Evolutionary conservation across 2,888 invertebrate genomes (phyloP).

Genomic region (Atherix ibis): DNA sequence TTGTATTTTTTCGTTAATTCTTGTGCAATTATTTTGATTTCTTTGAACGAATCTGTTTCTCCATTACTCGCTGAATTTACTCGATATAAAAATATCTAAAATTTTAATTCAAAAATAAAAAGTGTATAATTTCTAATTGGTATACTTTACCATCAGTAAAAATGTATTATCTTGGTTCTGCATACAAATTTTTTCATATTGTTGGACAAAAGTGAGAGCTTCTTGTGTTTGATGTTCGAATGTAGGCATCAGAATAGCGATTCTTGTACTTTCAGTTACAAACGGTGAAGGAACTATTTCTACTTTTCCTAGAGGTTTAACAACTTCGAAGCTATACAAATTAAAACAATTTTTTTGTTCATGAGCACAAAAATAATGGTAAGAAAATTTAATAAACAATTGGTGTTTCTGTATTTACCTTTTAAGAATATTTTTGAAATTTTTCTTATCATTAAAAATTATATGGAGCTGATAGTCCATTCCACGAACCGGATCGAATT

Average conservation of each 20-base stretch:
- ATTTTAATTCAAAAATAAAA: not conserved
- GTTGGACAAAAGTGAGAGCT: constrained; percentile 49
- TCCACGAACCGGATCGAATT: constrained; percentile 69
- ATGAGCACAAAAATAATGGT: no score
- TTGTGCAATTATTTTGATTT: constrained; percentile 46
- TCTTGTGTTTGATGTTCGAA: constrained; percentile 39
- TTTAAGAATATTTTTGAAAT: constrained; percentile 36
- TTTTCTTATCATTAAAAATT: constrained; percentile 36
- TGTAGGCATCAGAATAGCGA: constrained; percentile 60
- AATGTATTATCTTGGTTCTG: constrained; percentile 64
- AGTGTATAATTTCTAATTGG: not conserved
- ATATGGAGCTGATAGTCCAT: constrained; percentile 71
- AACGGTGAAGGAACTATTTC: constrained; percentile 87
- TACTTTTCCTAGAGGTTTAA: constrained; percentile 71
- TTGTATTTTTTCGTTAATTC: constrained; percentile 47
- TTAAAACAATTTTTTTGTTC: constrained; percentile 2
- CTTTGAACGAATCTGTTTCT: constrained; percentile 40
- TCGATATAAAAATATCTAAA: constrained; percentile 48
- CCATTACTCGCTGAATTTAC: constrained; percentile 47
- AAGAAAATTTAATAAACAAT: no score
- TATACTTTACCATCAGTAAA: constrained; percentile 52
- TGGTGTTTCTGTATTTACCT: constrained; percentile 31
- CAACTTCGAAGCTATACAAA: constrained; percentile 50
- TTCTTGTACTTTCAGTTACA: constrained; percentile 81
- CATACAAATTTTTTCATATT: constrained; percentile 57